Conservation (phyloP, 2,888 invertebrate genomes). For the Osedax frankpressi region DNA sequence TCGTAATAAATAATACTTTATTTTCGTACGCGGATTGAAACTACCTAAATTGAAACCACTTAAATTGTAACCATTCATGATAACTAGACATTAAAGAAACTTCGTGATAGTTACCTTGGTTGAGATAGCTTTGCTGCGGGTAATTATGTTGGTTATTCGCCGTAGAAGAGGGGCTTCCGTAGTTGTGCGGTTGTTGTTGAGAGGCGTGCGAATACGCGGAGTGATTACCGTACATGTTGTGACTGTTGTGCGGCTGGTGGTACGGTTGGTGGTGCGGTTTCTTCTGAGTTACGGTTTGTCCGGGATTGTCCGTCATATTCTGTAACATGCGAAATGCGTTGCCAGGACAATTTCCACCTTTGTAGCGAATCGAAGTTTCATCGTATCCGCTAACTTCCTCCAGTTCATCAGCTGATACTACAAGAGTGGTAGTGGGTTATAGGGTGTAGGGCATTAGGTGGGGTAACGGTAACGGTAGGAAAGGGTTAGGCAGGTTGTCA, state of each 20-base stretch:
- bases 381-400: slow-evolving; percentile 34
- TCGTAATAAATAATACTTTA: too few relatives aligned
- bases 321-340: slow-evolving; percentile 54
- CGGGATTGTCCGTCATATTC: slow-evolving; percentile 32
- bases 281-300: background rate
- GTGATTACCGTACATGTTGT: background rate
- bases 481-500: too few relatives aligned
- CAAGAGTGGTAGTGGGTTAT: too few relatives aligned
- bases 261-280: background rate
- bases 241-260: background rate
- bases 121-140: background rate
- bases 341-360: slow-evolving; percentile 53
- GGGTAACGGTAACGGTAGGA: too few relatives aligned
- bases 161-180: background rate
- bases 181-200: background rate
- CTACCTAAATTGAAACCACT: too few relatives aligned
- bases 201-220: background rate
- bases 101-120: background rate
- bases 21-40: too few relatives aligned
- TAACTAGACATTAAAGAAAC: too few relatives aligned
- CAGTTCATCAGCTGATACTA: too few relatives aligned
- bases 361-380: slow-evolving; percentile 40
- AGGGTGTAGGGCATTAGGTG: too few relatives aligned
- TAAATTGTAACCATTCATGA: too few relatives aligned
- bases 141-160: too few relatives aligned